Percentiles rank a stretch among this genome's conserved stretches.
phyloP scores from a whole-genome alignment of 2,888 invertebrate species.

The Conchocele bisecta region DNA sequence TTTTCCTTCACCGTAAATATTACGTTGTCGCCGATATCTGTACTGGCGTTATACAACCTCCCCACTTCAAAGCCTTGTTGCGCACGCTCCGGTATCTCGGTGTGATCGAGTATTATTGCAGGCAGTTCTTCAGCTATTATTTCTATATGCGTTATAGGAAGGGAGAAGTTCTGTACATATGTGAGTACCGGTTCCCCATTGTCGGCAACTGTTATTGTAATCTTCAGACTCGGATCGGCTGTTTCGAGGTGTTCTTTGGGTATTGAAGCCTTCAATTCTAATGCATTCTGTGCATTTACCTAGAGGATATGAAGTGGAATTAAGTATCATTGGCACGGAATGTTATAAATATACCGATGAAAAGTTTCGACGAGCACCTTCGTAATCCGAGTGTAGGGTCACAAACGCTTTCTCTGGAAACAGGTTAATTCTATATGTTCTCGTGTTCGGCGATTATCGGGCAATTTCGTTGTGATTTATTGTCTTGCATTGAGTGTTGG shows the following conservation, averaged over 20 bases:
- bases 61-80: conserved; percentile 55
- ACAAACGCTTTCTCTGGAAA: too few species aligned
- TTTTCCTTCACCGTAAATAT: conserved; percentile 56
- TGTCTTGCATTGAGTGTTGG: too few species aligned
- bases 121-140: conserved; percentile 57
- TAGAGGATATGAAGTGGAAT: too few species aligned
- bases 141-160: conserved; percentile 62
- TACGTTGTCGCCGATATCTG: conserved; percentile 39
- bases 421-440: too few species aligned
- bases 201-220: conserved; percentile 60
- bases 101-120: conserved; percentile 47
- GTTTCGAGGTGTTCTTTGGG: conserved; percentile 44
- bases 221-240: conserved; percentile 50
- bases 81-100: conserved; percentile 47
- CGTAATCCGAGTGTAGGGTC: too few species aligned
- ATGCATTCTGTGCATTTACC: conserved; percentile 42
- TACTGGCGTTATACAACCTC: conserved; percentile 47
- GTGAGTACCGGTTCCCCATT: conserved; percentile 58
- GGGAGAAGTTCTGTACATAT: conserved; percentile 49
- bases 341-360: too few species aligned
- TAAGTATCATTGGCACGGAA: too few species aligned
- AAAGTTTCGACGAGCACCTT: too few species aligned
- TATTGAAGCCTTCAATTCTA: conserved; percentile 45
- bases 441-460: too few species aligned
- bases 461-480: too few species aligned